Evolutionary conservation across 2,888 invertebrate genomes (phyloP).

Genomic region (Aporophyla nigra): DNA sequence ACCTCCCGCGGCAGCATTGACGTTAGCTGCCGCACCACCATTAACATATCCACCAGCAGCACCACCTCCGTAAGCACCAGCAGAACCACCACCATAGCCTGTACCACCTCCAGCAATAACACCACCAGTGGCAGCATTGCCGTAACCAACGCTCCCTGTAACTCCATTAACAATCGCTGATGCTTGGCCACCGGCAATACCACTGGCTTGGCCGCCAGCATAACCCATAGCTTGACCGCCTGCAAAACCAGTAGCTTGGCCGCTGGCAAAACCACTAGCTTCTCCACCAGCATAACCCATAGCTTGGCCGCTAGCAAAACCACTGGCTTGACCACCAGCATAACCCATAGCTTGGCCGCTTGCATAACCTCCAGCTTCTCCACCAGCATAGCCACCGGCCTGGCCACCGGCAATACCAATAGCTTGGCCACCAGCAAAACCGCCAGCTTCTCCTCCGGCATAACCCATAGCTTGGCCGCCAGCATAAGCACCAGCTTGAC

Average conservation of each 20-base stretch:
- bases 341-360: not conserved
- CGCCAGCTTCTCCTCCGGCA: too few species aligned
- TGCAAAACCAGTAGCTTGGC: not conserved
- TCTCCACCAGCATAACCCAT: too few species aligned
- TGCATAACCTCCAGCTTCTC: not conserved
- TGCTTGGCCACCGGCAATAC: not conserved
- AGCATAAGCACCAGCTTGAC: not conserved
- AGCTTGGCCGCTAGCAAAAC: not conserved
- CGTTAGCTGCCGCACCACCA: not conserved
- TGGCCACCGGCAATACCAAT: not conserved
- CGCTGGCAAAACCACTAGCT: not conserved
- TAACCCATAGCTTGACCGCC: not conserved
- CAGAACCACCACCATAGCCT: not conserved
- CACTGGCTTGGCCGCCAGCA: not conserved
- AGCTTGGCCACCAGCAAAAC: too few species aligned
- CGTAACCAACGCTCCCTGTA: not conserved
- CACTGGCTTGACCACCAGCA: fast-evolving
- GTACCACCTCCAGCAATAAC: not conserved
- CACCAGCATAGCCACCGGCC: not conserved
- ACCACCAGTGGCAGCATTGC: not conserved
- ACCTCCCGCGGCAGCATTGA: not conserved
- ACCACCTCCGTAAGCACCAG: not conserved
- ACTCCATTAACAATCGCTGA: not conserved
- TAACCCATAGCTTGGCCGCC: not conserved
- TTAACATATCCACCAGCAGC: not conserved